These are phyloP conservation scores for Cebus imitator DNA, from an alignment of 2,113 vertebrate genomes.

Conservation along the genomic window DNA sequence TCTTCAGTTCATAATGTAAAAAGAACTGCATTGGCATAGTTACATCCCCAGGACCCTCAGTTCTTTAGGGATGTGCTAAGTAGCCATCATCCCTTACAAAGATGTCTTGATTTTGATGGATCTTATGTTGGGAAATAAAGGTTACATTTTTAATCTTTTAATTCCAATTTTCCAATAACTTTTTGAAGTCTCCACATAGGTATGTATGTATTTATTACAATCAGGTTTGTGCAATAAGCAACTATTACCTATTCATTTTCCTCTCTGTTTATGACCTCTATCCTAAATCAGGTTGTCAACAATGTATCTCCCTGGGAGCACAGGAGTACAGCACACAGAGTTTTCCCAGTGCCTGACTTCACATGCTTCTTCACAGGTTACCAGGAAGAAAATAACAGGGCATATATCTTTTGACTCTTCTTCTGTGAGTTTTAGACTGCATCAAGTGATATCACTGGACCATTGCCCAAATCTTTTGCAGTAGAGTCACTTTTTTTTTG, in stretches of 20 bases:
- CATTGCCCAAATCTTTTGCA: not conserved
- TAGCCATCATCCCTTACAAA: not conserved
- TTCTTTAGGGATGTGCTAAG: not conserved
- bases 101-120: not conserved
- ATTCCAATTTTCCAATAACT: not conserved
- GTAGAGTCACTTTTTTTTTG: not conserved
- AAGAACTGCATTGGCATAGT: not conserved
- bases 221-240: not conserved
- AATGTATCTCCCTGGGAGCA: not conserved
- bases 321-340: not conserved
- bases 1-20: not conserved
- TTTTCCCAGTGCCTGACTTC: not conserved
- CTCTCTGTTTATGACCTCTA: not conserved
- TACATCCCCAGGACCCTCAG: not conserved
- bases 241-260: not conserved
- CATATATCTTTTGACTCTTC: not conserved
- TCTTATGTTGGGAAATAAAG: not conserved
- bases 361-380: not conserved
- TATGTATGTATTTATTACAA: not conserved
- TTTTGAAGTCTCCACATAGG: not conserved
- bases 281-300: not conserved
- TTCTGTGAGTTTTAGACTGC: not conserved
- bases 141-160: not conserved
- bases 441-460: not conserved
- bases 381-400: fast-evolving